Conservation (phyloP, 1,140 invertebrate species). For the Leptoteleia sp. region DNA sequence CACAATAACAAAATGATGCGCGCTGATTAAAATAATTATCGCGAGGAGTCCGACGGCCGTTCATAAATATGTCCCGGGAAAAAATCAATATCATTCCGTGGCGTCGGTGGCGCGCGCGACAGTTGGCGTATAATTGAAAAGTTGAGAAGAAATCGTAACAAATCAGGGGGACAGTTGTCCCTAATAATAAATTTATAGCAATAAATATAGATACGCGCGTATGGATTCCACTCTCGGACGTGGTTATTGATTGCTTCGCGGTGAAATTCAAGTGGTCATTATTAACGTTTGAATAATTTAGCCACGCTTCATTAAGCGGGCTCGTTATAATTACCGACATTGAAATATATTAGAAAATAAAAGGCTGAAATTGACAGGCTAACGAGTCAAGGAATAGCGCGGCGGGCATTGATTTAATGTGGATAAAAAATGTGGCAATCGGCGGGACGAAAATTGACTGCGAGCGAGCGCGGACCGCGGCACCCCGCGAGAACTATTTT, state of each 20-base stretch:
- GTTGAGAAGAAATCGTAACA: slow-evolving; percentile 51
- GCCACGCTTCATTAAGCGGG: slow-evolving; percentile 8
- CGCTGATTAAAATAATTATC: too few species aligned
- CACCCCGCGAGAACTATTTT: slow-evolving; percentile 13
- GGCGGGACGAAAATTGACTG: too few species aligned
- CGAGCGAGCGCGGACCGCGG: too few species aligned
- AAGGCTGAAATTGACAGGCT: too few species aligned
- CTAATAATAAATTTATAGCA: slow-evolving; percentile 61
- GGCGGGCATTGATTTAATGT: too few species aligned
- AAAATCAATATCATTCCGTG: slow-evolving; percentile 45
- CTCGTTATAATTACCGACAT: neutral
- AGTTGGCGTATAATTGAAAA: slow-evolving; percentile 65
- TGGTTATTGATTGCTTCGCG: slow-evolving; percentile 32
- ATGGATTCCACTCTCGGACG: too few species aligned
- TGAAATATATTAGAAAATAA: neutral
- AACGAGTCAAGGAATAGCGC: too few species aligned
- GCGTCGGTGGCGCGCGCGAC: too few species aligned
- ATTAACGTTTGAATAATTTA: slow-evolving; percentile 49
- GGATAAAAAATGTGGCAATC: too few species aligned
- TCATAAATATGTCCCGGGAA: slow-evolving; percentile 8
- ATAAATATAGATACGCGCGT: slow-evolving; percentile 54
- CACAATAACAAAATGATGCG: too few species aligned
- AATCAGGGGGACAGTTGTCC: slow-evolving; percentile 52
- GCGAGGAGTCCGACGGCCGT: too few species aligned
- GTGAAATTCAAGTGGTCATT: slow-evolving; percentile 49